Conservation (phyloP, 2,113 vertebrate genomes). For the Phylloscopus trochiloides region DNA sequence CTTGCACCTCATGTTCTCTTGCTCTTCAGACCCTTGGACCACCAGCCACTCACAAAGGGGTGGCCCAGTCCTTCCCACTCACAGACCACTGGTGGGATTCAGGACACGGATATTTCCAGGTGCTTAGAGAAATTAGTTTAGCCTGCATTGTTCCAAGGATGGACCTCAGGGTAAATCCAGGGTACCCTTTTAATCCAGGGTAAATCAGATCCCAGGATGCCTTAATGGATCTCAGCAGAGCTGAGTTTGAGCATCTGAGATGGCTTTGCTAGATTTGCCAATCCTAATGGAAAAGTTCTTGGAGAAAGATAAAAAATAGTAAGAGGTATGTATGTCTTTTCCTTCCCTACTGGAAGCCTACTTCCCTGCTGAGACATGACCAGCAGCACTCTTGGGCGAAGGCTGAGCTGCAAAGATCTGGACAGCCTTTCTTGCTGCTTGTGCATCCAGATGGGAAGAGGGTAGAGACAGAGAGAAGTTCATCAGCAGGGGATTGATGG, state of each 20-base stretch:
- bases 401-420: background rate
- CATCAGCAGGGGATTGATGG: background rate
- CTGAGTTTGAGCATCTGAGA: background rate
- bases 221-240: background rate
- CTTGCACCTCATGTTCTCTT: background rate
- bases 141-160: background rate
- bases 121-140: background rate
- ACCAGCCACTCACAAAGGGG: rapidly evolving
- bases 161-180: background rate
- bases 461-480: background rate
- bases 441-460: background rate
- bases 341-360: background rate
- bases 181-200: background rate
- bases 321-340: background rate
- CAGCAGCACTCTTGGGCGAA: background rate
- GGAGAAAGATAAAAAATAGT: background rate
- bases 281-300: background rate
- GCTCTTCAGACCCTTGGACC: background rate
- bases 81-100: background rate
- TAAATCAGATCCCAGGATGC: background rate
- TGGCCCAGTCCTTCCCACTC: background rate
- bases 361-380: background rate
- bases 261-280: background rate
- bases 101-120: background rate
- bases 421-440: background rate